Base-by-base conservation (phyloP, 2,797 vertebrate species). In the Pyrocephalus nanus region DNA sequence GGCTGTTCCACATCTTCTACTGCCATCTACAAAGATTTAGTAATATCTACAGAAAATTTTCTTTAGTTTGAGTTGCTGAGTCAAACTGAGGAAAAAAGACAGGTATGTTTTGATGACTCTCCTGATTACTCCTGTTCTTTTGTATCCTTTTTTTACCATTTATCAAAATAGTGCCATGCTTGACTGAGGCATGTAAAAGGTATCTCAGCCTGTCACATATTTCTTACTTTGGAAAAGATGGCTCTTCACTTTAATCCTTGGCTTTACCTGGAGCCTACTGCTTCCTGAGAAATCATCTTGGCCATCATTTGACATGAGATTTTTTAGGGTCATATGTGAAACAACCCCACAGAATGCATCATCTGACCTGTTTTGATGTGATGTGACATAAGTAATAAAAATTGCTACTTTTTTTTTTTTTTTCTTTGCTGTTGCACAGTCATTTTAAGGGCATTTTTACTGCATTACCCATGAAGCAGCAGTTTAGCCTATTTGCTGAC, bases 401-500 rank as follows among this genome's bases (percentile, higher is more conserved):
- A 83, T 50, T 40, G 50, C n/a, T 77, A 1, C 25, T 36, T 54
- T 77, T 54, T 42, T 53, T 51, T 50, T 50, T 51, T 53, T 62
- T 15, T 51, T 53, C 42, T 15, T 77, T 79, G 26, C 48, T 86
- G 74, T 58, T 55, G 23, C 88, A 23, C 23, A 74, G 48, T 72
- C 3, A 32, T 78, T 95, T 86, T 61, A 40, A 90, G 62, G 60
- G 21, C 50, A 27, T 60, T 84, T 94, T 86, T 64, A 76, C 79
- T 61, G 74, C 50, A 38, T 73, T 88, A 32, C 23, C 67, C 65
- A 30, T 6, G 47, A 75, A 88, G 65, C 91, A 75, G 87, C 83
- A 69, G 67, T 90, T 95, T 51, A 82, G 47, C 53, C 50, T 74
- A 27, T 48, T 90, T 91, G 74, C 91, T 96, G 95, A 93, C 80